Evolutionary conservation across 2,888 invertebrate genomes (phyloP).

Genomic region (Agapetus fuscipes): DNA sequence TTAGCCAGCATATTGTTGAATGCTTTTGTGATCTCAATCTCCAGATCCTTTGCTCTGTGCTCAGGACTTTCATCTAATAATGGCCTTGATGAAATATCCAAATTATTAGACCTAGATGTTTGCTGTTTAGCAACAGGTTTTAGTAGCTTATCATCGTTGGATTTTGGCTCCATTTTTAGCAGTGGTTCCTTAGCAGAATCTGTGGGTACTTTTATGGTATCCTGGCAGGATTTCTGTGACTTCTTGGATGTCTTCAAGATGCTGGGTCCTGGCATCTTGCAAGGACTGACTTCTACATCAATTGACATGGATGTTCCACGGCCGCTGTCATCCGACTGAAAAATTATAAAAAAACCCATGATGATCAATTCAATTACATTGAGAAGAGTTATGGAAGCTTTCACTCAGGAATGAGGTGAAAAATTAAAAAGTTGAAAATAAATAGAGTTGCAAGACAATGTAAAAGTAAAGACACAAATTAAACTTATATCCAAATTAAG

Average conservation of each 20-base stretch:
- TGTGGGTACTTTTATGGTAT: not conserved
- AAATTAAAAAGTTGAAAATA: too few species aligned
- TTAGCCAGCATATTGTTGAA: conserved; percentile 5
- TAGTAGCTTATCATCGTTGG: too few species aligned
- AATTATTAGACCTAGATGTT: conserved; percentile 7
- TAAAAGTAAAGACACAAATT: too few species aligned
- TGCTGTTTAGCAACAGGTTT: too few species aligned
- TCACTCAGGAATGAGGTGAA: too few species aligned
- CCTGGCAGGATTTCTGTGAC: conserved; percentile 35
- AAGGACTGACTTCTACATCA: conserved; percentile 35
- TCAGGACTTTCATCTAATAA: conserved; percentile 14
- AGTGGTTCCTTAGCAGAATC: conserved; percentile 39
- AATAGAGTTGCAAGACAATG: too few species aligned
- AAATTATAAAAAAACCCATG: conserved; percentile 15
- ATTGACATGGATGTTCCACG: conserved; percentile 37
- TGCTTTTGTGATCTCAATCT: not conserved
- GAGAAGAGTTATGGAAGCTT: too few species aligned
- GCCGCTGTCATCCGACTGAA: conserved; percentile 39
- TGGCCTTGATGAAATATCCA: conserved; percentile 11
- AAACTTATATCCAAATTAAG: too few species aligned
- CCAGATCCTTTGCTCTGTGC: conserved; percentile 11
- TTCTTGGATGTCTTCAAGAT: conserved; percentile 39
- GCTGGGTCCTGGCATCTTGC: conserved; percentile 35
- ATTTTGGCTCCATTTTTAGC: conserved; percentile 33
- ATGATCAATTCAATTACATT: too few species aligned